phyloP scores from a whole-genome alignment of 2,797 vertebrate genomes.

The Centropyge bicolor region DNA sequence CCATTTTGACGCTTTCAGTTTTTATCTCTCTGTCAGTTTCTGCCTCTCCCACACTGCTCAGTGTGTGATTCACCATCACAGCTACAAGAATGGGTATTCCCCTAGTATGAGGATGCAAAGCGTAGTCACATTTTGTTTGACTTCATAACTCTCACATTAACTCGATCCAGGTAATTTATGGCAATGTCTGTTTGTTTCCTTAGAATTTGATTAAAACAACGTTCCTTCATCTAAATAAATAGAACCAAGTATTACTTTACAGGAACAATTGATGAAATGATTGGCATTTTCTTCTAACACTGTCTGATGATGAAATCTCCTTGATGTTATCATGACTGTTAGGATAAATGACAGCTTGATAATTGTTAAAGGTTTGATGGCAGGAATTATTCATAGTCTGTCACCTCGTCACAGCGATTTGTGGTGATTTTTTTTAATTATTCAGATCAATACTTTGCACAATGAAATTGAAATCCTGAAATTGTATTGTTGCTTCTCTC shows the following conservation, averaged over 20 bases:
- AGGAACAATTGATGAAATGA: not conserved
- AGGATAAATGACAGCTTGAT: not conserved
- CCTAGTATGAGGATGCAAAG: slow-evolving; percentile 34
- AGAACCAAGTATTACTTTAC: not conserved
- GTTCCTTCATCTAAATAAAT: not conserved
- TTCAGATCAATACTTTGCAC: not conserved
- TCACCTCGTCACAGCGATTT: not conserved
- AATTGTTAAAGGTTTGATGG: slow-evolving; percentile 3
- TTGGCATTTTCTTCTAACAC: not conserved
- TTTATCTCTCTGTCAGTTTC: slow-evolving; percentile 57
- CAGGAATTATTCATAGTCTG: slow-evolving; percentile 2
- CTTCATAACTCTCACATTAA: slow-evolving; percentile 15
- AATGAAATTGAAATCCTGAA: not conserved
- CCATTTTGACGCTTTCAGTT: slow-evolving; percentile 54
- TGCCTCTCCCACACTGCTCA: slow-evolving; percentile 66
- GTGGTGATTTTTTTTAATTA: slow-evolving; percentile 9
- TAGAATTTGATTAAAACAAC: not conserved
- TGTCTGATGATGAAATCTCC: not conserved
- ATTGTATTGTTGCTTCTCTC: not conserved
- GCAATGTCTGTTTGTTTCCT: slow-evolving; percentile 16
- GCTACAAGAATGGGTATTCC: slow-evolving; percentile 61
- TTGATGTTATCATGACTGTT: not conserved
- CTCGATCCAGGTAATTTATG: not conserved
- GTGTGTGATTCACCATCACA: slow-evolving; percentile 65
- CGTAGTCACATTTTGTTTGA: slow-evolving; percentile 35